Evolutionary conservation across 2,888 invertebrate genomes (phyloP).

Genomic region (Deilephila elpenor): DNA sequence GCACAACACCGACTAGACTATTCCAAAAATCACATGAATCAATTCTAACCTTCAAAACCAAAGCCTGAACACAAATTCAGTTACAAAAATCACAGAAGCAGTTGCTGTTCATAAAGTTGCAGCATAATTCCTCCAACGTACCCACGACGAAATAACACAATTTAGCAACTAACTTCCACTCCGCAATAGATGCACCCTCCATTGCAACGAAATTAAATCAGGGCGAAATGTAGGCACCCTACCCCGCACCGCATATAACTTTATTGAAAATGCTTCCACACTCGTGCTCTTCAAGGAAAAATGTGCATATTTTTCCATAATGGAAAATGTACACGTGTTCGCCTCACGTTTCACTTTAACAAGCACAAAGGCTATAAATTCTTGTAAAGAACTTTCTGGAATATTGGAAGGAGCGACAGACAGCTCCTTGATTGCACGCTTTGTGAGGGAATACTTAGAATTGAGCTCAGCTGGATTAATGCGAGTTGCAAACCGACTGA

Average conservation of each 20-base stretch:
- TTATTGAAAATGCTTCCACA: constrained; percentile 12
- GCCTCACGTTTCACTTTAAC: background rate
- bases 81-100: background rate
- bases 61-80: background rate
- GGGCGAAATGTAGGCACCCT: background rate
- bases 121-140: background rate
- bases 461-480: background rate
- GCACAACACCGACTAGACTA: too few relatives aligned
- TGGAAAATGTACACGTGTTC: background rate
- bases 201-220: constrained; percentile 11
- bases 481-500: background rate
- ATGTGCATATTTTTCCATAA: constrained; percentile 14
- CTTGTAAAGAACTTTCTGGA: background rate
- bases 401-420: background rate
- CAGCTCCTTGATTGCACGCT: background rate
- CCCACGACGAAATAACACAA: background rate
- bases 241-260: background rate
- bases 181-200: background rate
- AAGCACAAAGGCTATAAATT: constrained; percentile 3
- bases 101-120: background rate
- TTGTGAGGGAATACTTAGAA: background rate
- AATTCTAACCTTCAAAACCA: background rate
- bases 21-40: too few relatives aligned
- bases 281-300: constrained; percentile 6
- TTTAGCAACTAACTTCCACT: background rate